Evolutionary conservation across 2,888 invertebrate genomes (phyloP), one percentile per base, ranked within the genome.

Genomic region (Rotaria socialis): DNA sequence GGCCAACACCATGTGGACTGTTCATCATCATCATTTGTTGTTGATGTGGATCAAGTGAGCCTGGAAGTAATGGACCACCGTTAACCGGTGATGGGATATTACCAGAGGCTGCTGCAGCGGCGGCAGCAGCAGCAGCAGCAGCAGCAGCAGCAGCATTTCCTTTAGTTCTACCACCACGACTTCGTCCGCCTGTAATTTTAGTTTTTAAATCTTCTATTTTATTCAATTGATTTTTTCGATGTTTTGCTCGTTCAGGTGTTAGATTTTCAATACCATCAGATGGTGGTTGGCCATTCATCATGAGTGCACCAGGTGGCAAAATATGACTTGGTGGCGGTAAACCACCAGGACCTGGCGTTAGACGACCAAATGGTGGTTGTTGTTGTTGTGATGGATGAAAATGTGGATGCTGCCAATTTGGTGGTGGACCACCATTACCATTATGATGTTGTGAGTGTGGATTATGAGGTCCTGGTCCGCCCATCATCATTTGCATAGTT

Each of bases 171-270:
- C 75, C 84, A 60, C 86, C 67, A 85, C 86, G 58, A 52, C 41
- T 43, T 85, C 87, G 50, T 85, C 87, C 43, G 43, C 86, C 41
- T 85, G 86, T 24, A 84, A 86, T 27, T 50, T 43, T 80, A 47
- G 43, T 24, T 47, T 80, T 80, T n/a, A 35, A 41, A 86, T 75
- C 58, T 88, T 95, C 92, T 88, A 97, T 93, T 87, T 95, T 96
- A 10, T 96, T 96, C 85, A 97, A 92, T 89, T 96, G 95, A 90
- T 96, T 95, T 92, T 96, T 96, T 87, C 97, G 93, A 91, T 96
- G 96, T 88, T 96, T 95, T 86, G 96, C 93, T 91, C 97, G 97
- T 91, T 97, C 96, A 56, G 97, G 97, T 86, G 97, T 97, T 89
- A 97, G 92, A 92, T 96, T 96, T 92, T 97, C 97, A n/a, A 43